Evolutionary conservation across 2,113 vertebrate genomes (phyloP).

Genomic region (Clarias macrocephalus): DNA sequence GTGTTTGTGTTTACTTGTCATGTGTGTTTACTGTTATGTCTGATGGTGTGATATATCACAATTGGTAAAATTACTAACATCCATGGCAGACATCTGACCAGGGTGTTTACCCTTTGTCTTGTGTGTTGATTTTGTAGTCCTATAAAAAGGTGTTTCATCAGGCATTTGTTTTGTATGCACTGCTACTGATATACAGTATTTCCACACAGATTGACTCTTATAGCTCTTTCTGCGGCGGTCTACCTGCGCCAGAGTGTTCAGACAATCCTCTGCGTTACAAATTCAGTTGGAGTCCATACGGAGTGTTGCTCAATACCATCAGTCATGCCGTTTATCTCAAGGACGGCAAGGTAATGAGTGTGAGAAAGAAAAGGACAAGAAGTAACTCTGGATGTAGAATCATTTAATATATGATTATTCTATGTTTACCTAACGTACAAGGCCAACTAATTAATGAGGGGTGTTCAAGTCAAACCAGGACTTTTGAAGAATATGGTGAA

Average conservation of each 20-base stretch:
- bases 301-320: slow-evolving; percentile 88
- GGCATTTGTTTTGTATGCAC: slow-evolving; percentile 25
- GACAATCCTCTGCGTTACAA: slow-evolving; percentile 96
- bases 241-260: slow-evolving; percentile 90
- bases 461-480: too few relatives aligned
- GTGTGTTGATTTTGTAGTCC: slow-evolving; percentile 41
- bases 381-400: not conserved
- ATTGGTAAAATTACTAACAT: slow-evolving; percentile 40
- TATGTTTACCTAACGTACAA: not conserved
- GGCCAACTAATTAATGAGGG: not conserved
- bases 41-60: slow-evolving; percentile 40
- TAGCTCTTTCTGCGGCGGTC: slow-evolving; percentile 89
- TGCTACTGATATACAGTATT: not conserved
- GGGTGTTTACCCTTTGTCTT: slow-evolving; percentile 37
- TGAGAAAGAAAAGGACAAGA: not conserved
- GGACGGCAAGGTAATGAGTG: slow-evolving; percentile 80
- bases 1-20: slow-evolving; percentile 46
- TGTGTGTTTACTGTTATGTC: slow-evolving; percentile 38
- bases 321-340: slow-evolving; percentile 83
- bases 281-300: slow-evolving; percentile 96
- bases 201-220: slow-evolving; percentile 85
- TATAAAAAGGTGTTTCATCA: not conserved
- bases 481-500: too few relatives aligned
- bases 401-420: not conserved
- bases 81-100: slow-evolving; percentile 46